Evolutionary conservation across 2,888 invertebrate genomes (phyloP).

Genomic region (Atethmia centrago): DNA sequence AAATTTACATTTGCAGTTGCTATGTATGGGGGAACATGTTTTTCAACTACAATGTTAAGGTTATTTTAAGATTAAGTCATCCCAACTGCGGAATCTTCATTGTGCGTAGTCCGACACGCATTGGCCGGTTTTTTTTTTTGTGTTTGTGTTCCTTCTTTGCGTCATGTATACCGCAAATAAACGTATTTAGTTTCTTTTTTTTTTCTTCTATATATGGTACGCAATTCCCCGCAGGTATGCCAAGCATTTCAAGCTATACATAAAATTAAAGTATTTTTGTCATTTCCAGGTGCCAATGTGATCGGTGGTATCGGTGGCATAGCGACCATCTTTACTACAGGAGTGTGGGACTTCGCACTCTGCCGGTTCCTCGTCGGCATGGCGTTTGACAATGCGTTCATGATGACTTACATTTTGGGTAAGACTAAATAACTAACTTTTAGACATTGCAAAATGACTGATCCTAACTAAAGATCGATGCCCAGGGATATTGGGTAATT

Average conservation of each 20-base stretch:
- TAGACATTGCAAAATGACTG: neutral
- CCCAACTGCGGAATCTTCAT: too few relatives aligned
- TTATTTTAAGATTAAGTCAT: too few relatives aligned
- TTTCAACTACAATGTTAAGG: too few relatives aligned
- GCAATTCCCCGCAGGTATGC: neutral
- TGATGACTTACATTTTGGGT: constrained; percentile 97
- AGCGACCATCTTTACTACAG: constrained; percentile 92
- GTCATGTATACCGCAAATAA: too few relatives aligned
- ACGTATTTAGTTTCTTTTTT: too few relatives aligned
- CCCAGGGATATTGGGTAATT: neutral
- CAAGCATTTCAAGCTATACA: neutral
- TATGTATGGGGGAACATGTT: too few relatives aligned
- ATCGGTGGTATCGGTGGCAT: constrained; percentile 93
- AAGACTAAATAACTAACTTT: constrained; percentile 72
- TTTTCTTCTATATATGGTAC: too few relatives aligned
- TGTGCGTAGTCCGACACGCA: too few relatives aligned
- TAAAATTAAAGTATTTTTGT: neutral
- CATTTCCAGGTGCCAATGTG: constrained; percentile 91
- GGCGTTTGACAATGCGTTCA: constrained; percentile 96
- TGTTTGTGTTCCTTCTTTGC: too few relatives aligned
- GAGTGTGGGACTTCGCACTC: constrained; percentile 94
- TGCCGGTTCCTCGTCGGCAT: constrained; percentile 96
- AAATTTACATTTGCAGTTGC: too few relatives aligned
- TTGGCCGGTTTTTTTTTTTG: too few relatives aligned
- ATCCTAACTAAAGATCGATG: too few relatives aligned